Evolutionary conservation across 2,113 vertebrate genomes (phyloP).

Genomic region (Thryonomys swinderianus): DNA sequence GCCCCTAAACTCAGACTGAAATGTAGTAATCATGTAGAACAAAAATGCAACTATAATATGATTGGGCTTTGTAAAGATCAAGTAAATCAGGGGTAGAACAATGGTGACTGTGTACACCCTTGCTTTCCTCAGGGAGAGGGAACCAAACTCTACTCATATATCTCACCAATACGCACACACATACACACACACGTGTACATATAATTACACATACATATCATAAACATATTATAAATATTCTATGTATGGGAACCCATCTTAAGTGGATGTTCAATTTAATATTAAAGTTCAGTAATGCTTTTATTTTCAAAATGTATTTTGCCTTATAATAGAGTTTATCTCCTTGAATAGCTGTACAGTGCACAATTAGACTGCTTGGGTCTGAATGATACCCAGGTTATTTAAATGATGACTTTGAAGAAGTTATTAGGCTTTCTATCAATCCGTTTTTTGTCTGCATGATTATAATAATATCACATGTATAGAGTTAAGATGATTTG

Average conservation of each 20-base stretch:
- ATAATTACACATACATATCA: background rate
- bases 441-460: background rate
- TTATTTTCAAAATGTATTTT: constrained; percentile 6
- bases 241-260: too few species aligned
- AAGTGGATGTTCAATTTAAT: background rate
- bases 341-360: background rate
- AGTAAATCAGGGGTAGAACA: background rate
- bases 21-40: background rate
- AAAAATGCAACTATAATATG: background rate
- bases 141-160: background rate
- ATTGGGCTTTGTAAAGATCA: background rate
- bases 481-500: background rate
- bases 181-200: background rate
- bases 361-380: background rate
- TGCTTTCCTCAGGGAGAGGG: background rate
- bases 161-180: background rate
- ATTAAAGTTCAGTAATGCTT: background rate
- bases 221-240: too few species aligned
- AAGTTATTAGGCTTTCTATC: background rate
- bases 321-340: background rate
- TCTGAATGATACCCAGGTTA: background rate
- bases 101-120: background rate
- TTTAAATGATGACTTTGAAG: background rate
- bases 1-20: background rate
- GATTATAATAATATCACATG: background rate